Evolutionary conservation across 2,113 vertebrate species (phyloP), one percentile per base, ranked within the genome.

Genomic region (Guaruba guarouba): DNA sequence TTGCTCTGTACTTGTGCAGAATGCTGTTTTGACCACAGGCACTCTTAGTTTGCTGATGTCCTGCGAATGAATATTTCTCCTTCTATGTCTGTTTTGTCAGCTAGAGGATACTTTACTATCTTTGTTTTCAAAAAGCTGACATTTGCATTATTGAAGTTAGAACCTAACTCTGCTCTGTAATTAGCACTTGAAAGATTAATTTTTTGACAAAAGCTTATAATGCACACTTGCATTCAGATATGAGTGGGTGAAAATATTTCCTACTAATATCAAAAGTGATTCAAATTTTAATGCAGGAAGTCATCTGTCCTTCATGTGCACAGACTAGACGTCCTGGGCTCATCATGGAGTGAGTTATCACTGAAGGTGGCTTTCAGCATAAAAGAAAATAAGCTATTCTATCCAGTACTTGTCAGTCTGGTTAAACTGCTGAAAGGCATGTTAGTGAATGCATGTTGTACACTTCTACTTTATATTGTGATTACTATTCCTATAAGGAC

Each of bases 241-340:
- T 13, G 13, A 10, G 5, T 86, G 75, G 37, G 43, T 86, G 63
- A 29, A 18, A 69, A 1, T 48, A 19, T 71, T 90, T 79, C 10
- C 16, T 69, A 62, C 43, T 92, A 61, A 41, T 68, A 39, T 43
- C 13, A 35, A 7, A 76, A 78, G 10, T 8, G 6, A 67, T 63
- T 83, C 6, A 66, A 7, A 77, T 70, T 59, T 16, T 27, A 80
- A 49, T 11, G 9, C 52, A 64, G 16, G 17, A 82, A 80, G 10
- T 80, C 6, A 7, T 33, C 54, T 81, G 12, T 57, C 46, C 14
- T 66, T 78, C n/a, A 14, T 0, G 0, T 83, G 49, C 11, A 5
- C 24, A 28, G 29, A 24, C 20, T 48, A 1, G 2, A 4, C 66
- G 25, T 66, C 37, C 15, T n/a, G 11, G 28, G 22, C 33, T 83